phyloP scores from a whole-genome alignment of 2,113 vertebrate genomes.

The Oriolus oriolus region DNA sequence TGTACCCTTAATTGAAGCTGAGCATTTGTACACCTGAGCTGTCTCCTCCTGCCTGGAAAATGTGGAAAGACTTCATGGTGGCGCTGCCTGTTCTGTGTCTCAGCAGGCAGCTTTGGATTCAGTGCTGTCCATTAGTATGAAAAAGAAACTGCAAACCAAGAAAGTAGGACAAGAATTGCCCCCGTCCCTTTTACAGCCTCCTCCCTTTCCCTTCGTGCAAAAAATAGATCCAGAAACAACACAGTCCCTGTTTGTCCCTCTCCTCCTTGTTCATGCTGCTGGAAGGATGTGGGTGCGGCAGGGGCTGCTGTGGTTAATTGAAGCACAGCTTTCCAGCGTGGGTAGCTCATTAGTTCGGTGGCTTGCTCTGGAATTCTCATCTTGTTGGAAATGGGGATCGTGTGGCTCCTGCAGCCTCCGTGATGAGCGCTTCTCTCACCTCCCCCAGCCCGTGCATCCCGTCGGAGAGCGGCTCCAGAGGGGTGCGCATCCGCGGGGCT shows the following conservation, averaged over 20 bases:
- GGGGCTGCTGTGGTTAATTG: background rate
- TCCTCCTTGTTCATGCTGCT: background rate
- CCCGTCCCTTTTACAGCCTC: background rate
- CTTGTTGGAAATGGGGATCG: background rate
- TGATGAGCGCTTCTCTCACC: background rate
- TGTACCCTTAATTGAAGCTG: background rate
- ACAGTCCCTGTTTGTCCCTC: background rate
- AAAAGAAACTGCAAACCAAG: background rate
- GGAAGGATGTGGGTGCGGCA: background rate
- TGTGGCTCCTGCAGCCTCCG: conserved; percentile 6
- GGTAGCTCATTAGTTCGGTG: conserved; percentile 45
- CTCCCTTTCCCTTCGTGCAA: background rate
- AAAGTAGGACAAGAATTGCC: background rate
- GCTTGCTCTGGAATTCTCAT: conserved; percentile 50
- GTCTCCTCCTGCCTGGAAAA: background rate
- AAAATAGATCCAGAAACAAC: background rate
- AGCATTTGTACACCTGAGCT: background rate
- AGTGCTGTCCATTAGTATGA: background rate
- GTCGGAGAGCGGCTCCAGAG: background rate
- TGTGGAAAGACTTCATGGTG: background rate
- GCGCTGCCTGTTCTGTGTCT: background rate
- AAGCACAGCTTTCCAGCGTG: background rate
- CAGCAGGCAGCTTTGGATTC: background rate
- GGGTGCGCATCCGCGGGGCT: fast-evolving
- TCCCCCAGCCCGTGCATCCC: background rate